phyloP scores from a whole-genome alignment of 1,140 invertebrate genomes.

The Drosophila pseudoobscura region DNA sequence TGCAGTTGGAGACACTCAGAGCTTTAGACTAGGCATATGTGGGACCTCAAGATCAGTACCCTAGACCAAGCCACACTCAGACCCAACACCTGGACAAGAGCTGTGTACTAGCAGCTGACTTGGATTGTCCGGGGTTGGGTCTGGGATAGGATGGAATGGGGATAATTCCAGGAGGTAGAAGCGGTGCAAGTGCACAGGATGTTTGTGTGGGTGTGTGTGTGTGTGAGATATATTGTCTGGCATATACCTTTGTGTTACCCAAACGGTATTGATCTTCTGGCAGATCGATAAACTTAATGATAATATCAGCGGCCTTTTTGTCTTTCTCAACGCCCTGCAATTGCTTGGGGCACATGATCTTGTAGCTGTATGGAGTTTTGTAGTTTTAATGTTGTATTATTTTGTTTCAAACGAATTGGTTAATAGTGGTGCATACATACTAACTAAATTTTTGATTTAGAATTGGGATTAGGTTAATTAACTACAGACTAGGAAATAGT shows the following conservation, averaged over 20 bases:
- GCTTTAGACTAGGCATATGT: not conserved
- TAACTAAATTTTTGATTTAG: constrained; percentile 34
- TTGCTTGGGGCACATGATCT: constrained; percentile 93
- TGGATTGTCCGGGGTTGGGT: constrained; percentile 8
- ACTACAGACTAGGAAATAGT: constrained; percentile 48
- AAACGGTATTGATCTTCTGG: constrained; percentile 96
- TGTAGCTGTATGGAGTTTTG: constrained; percentile 89
- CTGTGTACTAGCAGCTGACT: constrained; percentile 61
- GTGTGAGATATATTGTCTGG: constrained; percentile 69
- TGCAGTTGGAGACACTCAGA: constrained; percentile 35
- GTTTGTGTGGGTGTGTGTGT: constrained; percentile 23
- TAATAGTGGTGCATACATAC: constrained; percentile 46
- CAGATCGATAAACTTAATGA: constrained; percentile 93
- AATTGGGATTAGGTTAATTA: constrained; percentile 25
- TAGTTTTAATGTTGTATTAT: constrained; percentile 50
- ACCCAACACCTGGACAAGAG: constrained; percentile 30
- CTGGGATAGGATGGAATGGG: not conserved
- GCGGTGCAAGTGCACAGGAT: constrained; percentile 13
- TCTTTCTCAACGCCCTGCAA: constrained; percentile 90
- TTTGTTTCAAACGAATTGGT: constrained; percentile 43
- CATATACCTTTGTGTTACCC: constrained; percentile 96
- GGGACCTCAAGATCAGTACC: not conserved
- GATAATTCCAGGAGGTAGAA: constrained; percentile 18
- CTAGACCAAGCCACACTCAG: not conserved
- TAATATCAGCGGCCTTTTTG: constrained; percentile 93